Percentiles rank a stretch among this genome's conserved stretches.
Conservation (phyloP, 2,113 vertebrate species). For the Nothocercus nigrocapillus region DNA sequence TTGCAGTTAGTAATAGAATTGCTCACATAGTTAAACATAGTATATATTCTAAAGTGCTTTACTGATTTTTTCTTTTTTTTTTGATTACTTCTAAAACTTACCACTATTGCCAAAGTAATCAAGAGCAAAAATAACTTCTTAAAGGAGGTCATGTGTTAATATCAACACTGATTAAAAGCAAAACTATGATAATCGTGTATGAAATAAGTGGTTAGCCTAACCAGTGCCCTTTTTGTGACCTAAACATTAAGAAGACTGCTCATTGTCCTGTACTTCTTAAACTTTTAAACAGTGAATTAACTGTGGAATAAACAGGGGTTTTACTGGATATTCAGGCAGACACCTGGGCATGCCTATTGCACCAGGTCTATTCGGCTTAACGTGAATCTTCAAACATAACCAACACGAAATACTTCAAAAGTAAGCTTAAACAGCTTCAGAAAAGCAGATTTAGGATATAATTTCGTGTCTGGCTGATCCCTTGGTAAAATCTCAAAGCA, state of each 20-base stretch:
- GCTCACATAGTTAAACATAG: neutral
- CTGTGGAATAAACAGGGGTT: neutral
- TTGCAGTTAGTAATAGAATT: neutral
- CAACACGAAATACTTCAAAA: too few relatives aligned
- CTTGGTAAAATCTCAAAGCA: too few relatives aligned
- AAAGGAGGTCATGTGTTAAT: neutral
- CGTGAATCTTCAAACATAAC: too few relatives aligned
- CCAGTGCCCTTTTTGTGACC: neutral
- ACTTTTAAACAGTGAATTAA: neutral
- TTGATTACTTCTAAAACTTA: neutral
- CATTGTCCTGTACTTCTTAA: neutral
- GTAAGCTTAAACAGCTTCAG: too few relatives aligned
- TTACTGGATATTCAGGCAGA: neutral
- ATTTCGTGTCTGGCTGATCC: too few relatives aligned
- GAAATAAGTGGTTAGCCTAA: neutral
- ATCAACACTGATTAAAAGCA: neutral
- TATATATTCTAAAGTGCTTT: neutral
- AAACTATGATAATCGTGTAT: neutral
- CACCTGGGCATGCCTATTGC: neutral
- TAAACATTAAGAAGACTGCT: neutral
- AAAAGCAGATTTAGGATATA: too few relatives aligned
- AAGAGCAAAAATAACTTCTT: neutral
- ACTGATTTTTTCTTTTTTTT: neutral
- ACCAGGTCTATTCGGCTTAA: neutral
- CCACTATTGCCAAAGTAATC: neutral